Conservation (phyloP, 2,888 invertebrate genomes). For the Acleris laterana region DNA sequence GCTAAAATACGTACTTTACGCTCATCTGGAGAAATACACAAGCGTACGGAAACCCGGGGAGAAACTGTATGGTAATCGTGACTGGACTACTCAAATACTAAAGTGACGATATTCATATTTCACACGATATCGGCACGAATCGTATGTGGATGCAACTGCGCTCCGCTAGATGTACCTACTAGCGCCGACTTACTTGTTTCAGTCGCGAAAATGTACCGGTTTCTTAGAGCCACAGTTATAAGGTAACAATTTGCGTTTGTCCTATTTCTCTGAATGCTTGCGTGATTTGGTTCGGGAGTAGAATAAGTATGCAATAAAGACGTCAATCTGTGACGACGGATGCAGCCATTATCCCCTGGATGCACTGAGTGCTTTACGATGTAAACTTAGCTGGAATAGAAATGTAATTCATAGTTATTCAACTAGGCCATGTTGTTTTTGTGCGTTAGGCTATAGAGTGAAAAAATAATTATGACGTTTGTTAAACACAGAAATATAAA, state of each 20-base stretch:
- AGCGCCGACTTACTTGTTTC: constrained; percentile 38
- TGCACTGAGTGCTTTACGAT: constrained; percentile 67
- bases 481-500: no score
- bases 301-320: constrained; percentile 68
- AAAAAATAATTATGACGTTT: no score
- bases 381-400: constrained; percentile 58
- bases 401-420: constrained; percentile 43
- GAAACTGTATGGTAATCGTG: constrained; percentile 51
- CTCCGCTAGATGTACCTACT: constrained; percentile 15
- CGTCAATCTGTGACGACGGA: constrained; percentile 67
- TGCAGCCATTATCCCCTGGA: constrained; percentile 65
- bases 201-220: not conserved
- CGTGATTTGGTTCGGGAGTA: constrained; percentile 22
- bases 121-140: constrained; percentile 57
- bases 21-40: constrained; percentile 13
- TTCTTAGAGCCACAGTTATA: not conserved
- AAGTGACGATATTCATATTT: constrained; percentile 68
- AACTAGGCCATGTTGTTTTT: constrained; percentile 14
- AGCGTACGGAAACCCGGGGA: constrained; percentile 7
- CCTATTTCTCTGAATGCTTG: not conserved
- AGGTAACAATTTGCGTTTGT: constrained; percentile 6
- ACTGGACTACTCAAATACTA: constrained; percentile 54
- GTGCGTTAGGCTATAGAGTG: not conserved
- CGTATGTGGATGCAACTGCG: constrained; percentile 53
- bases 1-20: constrained; percentile 17